Conservation (phyloP, 2,113 vertebrate genomes). For the Tragelaphus buxtoni region DNA sequence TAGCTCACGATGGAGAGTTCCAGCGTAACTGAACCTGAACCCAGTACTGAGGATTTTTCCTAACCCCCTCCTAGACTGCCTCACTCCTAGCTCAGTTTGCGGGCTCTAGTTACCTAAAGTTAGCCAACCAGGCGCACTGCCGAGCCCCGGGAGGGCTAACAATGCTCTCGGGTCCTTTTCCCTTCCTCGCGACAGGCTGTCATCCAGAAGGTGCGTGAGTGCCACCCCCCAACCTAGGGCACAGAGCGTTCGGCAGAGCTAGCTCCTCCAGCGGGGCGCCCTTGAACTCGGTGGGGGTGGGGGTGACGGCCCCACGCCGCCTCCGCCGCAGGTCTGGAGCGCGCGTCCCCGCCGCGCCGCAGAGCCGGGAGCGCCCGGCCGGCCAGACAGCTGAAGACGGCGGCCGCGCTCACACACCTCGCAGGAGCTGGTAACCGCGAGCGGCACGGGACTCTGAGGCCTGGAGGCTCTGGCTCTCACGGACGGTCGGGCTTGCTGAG, state of each 20-base stretch:
- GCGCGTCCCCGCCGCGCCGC: neutral
- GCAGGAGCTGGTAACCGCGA: neutral
- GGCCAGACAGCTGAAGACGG: neutral
- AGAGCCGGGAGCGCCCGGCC: neutral
- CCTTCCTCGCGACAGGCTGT: neutral
- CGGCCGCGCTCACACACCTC: neutral
- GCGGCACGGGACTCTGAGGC: neutral
- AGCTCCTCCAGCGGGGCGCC: neutral
- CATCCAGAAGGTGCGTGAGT: too few species aligned
- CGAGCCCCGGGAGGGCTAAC: neutral
- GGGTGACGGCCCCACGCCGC: neutral
- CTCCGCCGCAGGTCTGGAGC: conserved; percentile 10
- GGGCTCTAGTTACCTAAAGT: neutral
- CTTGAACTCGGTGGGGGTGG: neutral
- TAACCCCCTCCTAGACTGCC: neutral
- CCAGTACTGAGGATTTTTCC: neutral
- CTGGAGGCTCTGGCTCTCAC: neutral
- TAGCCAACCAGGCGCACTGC: neutral
- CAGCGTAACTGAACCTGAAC: neutral
- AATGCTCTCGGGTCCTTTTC: too few species aligned
- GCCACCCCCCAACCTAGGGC: neutral
- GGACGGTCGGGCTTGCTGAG: neutral
- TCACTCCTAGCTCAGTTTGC: neutral
- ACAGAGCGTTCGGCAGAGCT: neutral
- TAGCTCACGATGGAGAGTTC: neutral